Conservation (phyloP, 2,797 vertebrate species). For the Ibycter americanus region DNA sequence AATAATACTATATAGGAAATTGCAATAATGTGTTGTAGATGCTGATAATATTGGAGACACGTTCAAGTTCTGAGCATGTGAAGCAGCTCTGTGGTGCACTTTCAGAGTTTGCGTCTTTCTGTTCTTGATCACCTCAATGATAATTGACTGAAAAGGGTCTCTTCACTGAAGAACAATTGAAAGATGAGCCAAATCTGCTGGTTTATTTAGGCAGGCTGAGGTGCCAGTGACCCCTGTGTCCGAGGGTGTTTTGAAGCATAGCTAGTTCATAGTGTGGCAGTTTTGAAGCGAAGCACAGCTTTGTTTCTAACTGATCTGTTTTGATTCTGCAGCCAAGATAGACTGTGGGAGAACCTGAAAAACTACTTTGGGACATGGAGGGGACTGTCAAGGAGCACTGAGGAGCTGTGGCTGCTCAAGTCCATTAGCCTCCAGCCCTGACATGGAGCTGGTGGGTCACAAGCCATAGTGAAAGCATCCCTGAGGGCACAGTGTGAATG, state of each 20-base stretch:
- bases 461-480: background rate
- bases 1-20: background rate
- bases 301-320: background rate
- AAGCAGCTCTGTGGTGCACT: background rate
- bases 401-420: background rate
- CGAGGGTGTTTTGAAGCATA: background rate
- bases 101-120: background rate
- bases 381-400: background rate
- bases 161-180: background rate
- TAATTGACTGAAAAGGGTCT: background rate
- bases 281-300: background rate
- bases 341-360: background rate
- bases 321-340: background rate
- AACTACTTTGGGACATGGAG: background rate
- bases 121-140: accelerated
- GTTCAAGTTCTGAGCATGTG: background rate
- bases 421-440: background rate
- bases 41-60: background rate
- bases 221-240: background rate
- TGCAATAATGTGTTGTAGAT: background rate
- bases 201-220: background rate
- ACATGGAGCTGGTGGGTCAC: background rate
- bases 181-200: background rate
- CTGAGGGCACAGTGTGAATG: background rate
- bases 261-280: background rate